Evolutionary conservation across 2,113 vertebrate species (phyloP), one percentile per base, ranked within the genome.

Genomic region (Rafetus swinhoei): DNA sequence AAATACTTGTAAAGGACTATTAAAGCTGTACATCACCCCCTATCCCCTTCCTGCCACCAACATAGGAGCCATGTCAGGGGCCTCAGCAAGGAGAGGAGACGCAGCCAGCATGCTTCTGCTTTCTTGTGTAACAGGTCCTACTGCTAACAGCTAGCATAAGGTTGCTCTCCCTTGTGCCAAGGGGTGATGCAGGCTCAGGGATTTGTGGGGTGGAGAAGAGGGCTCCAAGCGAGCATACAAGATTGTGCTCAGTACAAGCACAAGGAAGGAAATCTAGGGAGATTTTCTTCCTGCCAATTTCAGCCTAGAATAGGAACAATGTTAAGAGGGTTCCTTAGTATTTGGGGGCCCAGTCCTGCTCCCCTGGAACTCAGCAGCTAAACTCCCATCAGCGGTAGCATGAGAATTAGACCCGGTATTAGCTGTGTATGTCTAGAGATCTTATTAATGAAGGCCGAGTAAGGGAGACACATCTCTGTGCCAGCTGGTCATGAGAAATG

Each of bases 371-470:
- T 4, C 50, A 3, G 21, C 13, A 79, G 3, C 18, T n/a, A 79
- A 0, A 18, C 54, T 55, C 52, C 90, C 62, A 9, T 35, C 15
- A 0, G 1, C 32, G 56, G 35, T 52, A 2, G 4, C 39, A 45
- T 45, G 21, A 25, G 12, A 10, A 50, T 50, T 12, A 13, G 12
- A 45, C 27, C 15, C 14, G 27, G 50, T 25, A 11, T 22, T 7
- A 21, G 4, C n/a, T 69, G 54, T 60, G 3, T 27, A 85, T 32
- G 16, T 69, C 16, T 69, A n/a, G 32, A n/a, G 32, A 69, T n/a
- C 19, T 69, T 69, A 54, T 55, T 29, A 11, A 16, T 21, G 27
- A 22, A 79, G 88, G 9, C 74, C 14, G 65, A 2, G 1, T 5
- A 5, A 60, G 45, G 83, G 60, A 2, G 6, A 35, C n/a, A 5